Percentiles rank a stretch among this genome's conserved stretches.
Evolutionary conservation across 2,888 invertebrate species (phyloP).

Genomic region (Spatulosminthurus flaviceps): DNA sequence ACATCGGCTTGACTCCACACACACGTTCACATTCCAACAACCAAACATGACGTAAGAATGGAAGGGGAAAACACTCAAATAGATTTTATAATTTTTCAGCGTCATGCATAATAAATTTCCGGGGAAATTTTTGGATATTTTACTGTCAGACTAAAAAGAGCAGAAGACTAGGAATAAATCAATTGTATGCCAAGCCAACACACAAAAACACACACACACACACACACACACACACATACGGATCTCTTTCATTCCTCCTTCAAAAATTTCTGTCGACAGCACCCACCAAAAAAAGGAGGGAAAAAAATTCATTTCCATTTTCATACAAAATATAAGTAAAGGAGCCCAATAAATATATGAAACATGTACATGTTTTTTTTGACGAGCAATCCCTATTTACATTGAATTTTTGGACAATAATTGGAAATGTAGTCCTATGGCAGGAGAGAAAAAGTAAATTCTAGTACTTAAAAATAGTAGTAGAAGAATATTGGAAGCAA

Average conservation of each 20-base stretch:
- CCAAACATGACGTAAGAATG: constrained; percentile 15
- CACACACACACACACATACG: constrained; percentile 22
- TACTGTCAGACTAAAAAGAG: constrained; percentile 36
- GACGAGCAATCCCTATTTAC: too few relatives aligned
- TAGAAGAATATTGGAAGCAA: too few relatives aligned
- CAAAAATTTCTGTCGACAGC: constrained; percentile 16
- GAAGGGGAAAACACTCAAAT: constrained; percentile 18
- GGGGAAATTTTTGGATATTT: constrained; percentile 40
- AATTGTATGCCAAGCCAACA: constrained; percentile 14
- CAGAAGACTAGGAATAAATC: constrained; percentile 35
- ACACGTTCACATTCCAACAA: not conserved
- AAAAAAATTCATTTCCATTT: not conserved
- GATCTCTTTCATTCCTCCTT: constrained; percentile 20
- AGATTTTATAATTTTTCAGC: constrained; percentile 40
- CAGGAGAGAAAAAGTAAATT: too few relatives aligned
- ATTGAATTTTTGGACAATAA: too few relatives aligned
- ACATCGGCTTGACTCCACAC: not conserved
- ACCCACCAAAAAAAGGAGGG: too few relatives aligned
- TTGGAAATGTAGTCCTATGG: too few relatives aligned
- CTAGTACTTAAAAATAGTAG: too few relatives aligned
- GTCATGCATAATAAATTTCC: constrained; percentile 42
- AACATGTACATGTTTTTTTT: too few relatives aligned
- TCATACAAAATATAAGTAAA: too few relatives aligned
- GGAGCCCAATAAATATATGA: too few relatives aligned
- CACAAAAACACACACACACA: constrained; percentile 18